Conservation (phyloP, 2,113 vertebrate species). For the Xiphophorus maculatus region DNA sequence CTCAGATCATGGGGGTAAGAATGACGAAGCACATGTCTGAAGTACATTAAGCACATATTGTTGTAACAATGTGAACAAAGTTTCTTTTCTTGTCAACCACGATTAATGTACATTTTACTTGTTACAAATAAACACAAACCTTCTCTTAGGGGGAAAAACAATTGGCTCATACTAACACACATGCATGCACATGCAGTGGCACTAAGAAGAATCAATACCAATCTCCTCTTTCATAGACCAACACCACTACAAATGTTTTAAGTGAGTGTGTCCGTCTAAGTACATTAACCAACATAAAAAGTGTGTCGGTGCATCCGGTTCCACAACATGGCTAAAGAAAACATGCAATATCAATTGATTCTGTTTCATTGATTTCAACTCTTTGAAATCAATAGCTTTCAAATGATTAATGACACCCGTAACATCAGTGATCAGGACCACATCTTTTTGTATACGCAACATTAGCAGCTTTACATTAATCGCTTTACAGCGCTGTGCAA, state of each 20-base stretch:
- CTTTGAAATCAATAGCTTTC: conserved; percentile 18
- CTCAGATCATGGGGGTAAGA: neutral
- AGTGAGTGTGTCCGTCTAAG: neutral
- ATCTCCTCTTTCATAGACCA: conserved; percentile 27
- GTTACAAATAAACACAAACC: conserved; percentile 16
- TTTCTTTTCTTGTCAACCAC: neutral
- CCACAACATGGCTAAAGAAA: neutral
- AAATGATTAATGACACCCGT: conserved; percentile 9
- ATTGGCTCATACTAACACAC: conserved; percentile 16
- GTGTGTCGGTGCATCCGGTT: neutral
- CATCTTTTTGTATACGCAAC: too few relatives aligned
- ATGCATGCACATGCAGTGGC: conserved; percentile 1
- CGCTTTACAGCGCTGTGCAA: neutral
- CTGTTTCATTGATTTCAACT: conserved; percentile 18
- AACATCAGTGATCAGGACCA: too few relatives aligned
- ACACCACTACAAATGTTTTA: conserved; percentile 21
- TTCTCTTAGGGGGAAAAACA: conserved; percentile 14
- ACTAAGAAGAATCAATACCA: conserved; percentile 42
- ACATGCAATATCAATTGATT: neutral
- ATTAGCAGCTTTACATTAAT: too few relatives aligned
- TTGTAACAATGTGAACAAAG: neutral
- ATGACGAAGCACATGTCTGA: neutral
- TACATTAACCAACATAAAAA: conserved; percentile 1
- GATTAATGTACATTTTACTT: neutral
- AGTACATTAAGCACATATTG: neutral